Conservation (phyloP, 2,797 vertebrate genomes). For the Danio jaintianensis region DNA sequence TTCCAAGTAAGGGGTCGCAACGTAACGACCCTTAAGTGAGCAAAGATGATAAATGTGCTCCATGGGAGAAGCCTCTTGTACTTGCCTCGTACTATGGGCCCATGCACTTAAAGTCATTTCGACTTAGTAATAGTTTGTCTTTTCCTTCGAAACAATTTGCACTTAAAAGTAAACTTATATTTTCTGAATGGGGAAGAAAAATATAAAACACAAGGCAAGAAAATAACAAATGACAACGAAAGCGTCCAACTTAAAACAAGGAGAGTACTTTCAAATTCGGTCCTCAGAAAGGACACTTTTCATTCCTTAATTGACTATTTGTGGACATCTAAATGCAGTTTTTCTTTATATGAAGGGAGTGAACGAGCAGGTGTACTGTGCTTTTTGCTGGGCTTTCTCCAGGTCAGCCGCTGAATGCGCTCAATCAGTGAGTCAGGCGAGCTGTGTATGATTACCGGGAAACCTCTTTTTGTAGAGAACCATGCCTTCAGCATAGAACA, state of each 20-base stretch:
- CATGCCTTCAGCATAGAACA: not conserved
- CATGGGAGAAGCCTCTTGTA: not conserved
- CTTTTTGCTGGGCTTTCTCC: not conserved
- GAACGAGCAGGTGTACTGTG: not conserved
- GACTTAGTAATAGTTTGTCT: not conserved
- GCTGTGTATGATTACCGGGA: not conserved
- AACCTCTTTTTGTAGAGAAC: conserved; percentile 1
- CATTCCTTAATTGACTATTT: not conserved
- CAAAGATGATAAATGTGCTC: not conserved
- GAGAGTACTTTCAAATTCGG: not conserved
- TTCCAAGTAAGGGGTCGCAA: not conserved
- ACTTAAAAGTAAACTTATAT: not conserved
- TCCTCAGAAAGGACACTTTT: not conserved
- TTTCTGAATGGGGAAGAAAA: not conserved
- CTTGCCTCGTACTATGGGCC: not conserved
- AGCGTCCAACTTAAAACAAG: too few species aligned
- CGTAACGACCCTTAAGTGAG: not conserved
- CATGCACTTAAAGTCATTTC: not conserved
- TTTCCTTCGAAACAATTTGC: not conserved
- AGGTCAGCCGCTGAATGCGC: not conserved
- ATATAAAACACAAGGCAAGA: not conserved
- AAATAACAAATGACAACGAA: not conserved
- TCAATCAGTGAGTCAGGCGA: not conserved
- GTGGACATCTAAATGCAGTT: not conserved
- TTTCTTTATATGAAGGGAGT: not conserved